These are phyloP conservation scores for Hyppa rectilinea DNA, from an alignment of 2,888 invertebrate species.

Conservation along the genomic window DNA sequence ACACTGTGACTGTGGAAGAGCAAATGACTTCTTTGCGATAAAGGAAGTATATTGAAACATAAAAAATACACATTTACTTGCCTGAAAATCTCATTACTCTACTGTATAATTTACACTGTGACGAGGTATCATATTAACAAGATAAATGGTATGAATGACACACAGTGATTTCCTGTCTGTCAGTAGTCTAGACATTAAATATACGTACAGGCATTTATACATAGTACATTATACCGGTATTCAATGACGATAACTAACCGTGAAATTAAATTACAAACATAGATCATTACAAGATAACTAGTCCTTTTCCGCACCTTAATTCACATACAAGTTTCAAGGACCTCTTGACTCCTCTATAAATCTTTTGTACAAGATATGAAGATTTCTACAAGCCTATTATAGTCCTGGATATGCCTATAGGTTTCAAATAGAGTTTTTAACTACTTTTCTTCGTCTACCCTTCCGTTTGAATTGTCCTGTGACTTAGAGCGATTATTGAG, in stretches of 20 bases:
- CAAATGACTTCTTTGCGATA: no score
- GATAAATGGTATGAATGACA: constrained; percentile 63
- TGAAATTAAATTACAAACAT: constrained; percentile 45
- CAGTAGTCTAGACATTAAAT: constrained; percentile 70
- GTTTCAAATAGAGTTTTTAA: neutral
- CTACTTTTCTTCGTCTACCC: neutral
- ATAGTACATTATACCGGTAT: constrained; percentile 11
- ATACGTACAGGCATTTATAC: constrained; percentile 32
- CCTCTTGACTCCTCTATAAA: neutral
- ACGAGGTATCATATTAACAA: constrained; percentile 62
- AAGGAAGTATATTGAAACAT: no score
- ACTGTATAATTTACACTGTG: constrained; percentile 56
- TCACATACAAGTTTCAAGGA: neutral
- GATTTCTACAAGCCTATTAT: no score
- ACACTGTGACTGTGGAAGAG: no score
- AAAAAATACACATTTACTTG: neutral
- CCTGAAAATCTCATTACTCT: constrained; percentile 9
- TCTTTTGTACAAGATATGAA: no score
- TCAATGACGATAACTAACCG: constrained; percentile 22
- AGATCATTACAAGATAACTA: neutral
- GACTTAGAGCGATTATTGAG: neutral
- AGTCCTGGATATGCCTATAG: no score
- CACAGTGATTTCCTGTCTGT: constrained; percentile 71
- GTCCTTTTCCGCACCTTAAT: neutral
- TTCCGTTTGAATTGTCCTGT: neutral